Conservation (phyloP, 2,797 vertebrate species). For the Crossoptilon crossoptilon region DNA sequence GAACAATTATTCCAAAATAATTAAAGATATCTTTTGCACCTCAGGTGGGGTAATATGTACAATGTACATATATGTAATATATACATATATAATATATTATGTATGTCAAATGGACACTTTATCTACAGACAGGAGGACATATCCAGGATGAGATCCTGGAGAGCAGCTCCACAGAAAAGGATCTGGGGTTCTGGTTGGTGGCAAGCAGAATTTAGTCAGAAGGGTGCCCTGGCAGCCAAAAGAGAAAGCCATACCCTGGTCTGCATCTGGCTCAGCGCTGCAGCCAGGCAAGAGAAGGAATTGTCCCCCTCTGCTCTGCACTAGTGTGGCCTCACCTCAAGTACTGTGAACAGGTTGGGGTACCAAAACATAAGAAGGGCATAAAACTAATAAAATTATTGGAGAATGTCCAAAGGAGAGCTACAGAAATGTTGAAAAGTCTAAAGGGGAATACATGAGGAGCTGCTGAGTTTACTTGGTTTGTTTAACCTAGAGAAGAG, state of each 20-base stretch:
- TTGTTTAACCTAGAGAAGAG: not conserved
- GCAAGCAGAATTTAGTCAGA: not conserved
- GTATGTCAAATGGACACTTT: too few species aligned
- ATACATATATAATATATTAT: too few species aligned
- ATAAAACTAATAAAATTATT: not conserved
- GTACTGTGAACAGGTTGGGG: not conserved
- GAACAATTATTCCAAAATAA: not conserved
- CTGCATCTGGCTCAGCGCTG: not conserved
- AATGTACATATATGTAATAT: too few species aligned
- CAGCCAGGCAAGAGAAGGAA: not conserved
- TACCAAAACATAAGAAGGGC: not conserved
- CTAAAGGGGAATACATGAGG: not conserved
- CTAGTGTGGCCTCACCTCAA: not conserved
- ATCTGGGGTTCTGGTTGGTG: not conserved
- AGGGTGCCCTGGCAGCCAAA: not conserved
- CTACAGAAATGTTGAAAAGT: not conserved
- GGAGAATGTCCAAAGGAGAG: not conserved
- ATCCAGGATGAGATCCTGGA: not conserved
- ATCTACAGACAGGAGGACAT: too few species aligned
- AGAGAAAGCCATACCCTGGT: not conserved
- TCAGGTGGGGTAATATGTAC: not conserved
- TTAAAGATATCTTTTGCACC: not conserved
- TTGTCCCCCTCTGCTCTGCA: not conserved
- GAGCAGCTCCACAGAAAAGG: not conserved
- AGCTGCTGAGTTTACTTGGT: not conserved